Conservation (phyloP, 2,888 invertebrate genomes). For the Conops quadrifasciatus region DNA sequence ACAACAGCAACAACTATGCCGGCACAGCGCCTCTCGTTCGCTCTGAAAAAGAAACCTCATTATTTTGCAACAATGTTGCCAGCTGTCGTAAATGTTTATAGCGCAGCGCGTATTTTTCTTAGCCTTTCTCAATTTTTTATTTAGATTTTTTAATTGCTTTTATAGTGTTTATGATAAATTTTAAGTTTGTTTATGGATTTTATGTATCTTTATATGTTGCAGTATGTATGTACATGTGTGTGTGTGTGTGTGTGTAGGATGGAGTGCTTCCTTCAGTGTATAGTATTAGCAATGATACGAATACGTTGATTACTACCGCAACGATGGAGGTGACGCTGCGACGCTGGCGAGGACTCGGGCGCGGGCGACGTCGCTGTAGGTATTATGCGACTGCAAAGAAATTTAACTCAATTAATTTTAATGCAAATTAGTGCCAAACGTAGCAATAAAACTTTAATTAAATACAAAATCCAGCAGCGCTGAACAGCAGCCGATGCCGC, state of each 20-base stretch:
- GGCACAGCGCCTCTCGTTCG: background rate
- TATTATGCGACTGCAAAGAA: slow-evolving; percentile 9
- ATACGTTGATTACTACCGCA: no score
- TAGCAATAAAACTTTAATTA: slow-evolving; percentile 30
- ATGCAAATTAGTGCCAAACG: slow-evolving; percentile 28
- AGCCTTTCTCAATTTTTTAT: slow-evolving; percentile 10
- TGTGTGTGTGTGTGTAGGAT: background rate
- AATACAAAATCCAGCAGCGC: slow-evolving; percentile 15
- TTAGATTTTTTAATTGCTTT: slow-evolving; percentile 26
- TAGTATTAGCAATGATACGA: no score
- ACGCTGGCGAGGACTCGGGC: no score
- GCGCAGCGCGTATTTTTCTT: slow-evolving; percentile 1
- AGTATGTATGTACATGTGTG: background rate
- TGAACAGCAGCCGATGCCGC: background rate
- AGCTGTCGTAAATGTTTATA: slow-evolving; percentile 18
- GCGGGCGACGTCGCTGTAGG: background rate
- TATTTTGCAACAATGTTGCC: slow-evolving; percentile 28
- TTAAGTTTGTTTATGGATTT: slow-evolving; percentile 28
- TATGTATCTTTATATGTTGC: slow-evolving; percentile 2
- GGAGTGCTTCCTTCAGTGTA: no score
- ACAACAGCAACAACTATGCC: no score
- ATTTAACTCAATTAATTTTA: slow-evolving; percentile 18
- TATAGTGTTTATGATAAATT: slow-evolving; percentile 31
- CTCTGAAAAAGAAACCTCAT: background rate
- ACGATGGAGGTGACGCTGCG: no score